These are phyloP conservation scores for Cichladusa arquata DNA, from an alignment of 2,113 vertebrate species.

Conservation along the genomic window DNA sequence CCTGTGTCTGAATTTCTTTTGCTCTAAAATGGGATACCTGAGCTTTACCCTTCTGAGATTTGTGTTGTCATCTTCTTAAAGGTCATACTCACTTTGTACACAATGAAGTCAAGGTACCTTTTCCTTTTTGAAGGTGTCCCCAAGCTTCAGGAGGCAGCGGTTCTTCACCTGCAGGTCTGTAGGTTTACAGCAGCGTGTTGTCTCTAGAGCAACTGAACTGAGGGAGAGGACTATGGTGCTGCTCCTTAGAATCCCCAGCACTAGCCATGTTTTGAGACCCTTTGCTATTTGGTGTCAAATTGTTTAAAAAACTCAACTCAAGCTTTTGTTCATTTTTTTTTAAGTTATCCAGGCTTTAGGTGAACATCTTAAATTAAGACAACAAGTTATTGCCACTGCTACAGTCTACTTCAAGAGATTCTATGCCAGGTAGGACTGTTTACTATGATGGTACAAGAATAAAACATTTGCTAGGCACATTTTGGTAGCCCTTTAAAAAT, in stretches of 20 bases:
- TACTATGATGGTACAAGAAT: constrained; percentile 53
- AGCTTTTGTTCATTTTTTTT: constrained; percentile 61
- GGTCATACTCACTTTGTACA: not conserved
- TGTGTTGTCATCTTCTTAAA: not conserved
- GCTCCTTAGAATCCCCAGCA: not conserved
- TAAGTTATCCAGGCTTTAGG: constrained; percentile 98
- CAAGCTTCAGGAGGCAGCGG: not conserved
- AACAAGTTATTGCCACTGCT: constrained; percentile 98
- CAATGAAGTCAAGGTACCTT: not conserved
- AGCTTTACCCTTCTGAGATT: not conserved
- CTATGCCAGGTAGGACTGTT: constrained; percentile 89
- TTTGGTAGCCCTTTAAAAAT: constrained; percentile 59
- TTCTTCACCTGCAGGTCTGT: not conserved
- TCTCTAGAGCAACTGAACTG: not conserved
- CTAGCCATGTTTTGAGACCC: not conserved
- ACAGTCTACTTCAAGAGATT: constrained; percentile 99
- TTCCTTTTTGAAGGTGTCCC: constrained; percentile 1
- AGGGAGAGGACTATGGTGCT: not conserved
- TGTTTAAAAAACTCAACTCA: constrained; percentile 52
- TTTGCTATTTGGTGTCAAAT: constrained; percentile 47
- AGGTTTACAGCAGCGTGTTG: not conserved
- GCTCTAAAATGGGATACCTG: not conserved
- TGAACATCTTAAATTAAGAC: constrained; percentile 98
- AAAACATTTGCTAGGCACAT: constrained; percentile 55
- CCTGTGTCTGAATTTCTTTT: not conserved